Conservation (phyloP, 2,888 invertebrate genomes). For the Hirtodrosophila duncani region DNA sequence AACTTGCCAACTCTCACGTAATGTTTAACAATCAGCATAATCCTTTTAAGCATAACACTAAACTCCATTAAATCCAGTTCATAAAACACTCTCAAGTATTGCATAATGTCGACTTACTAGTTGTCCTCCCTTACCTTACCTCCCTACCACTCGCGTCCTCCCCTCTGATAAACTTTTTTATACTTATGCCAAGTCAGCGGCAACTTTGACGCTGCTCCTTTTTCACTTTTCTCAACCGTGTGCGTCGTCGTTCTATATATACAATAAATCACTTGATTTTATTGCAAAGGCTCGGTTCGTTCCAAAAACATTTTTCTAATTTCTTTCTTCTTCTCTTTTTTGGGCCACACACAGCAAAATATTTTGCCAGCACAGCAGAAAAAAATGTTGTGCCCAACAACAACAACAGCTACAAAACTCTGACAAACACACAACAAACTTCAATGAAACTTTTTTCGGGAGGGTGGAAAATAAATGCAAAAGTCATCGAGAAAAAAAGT, state of each 20-base stretch:
- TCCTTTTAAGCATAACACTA: slow-evolving; percentile 34
- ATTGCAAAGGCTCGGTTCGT: slow-evolving; percentile 49
- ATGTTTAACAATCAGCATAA: slow-evolving; percentile 47
- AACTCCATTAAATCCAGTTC: slow-evolving; percentile 52
- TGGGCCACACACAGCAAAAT: slow-evolving; percentile 40
- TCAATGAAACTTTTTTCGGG: slow-evolving; percentile 32
- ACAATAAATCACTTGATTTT: slow-evolving; percentile 67
- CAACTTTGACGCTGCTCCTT: slow-evolving; percentile 24
- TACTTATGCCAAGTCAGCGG: slow-evolving; percentile 42
- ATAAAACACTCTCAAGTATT: slow-evolving; percentile 81
- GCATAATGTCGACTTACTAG: too few species aligned
- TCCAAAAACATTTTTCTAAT: slow-evolving; percentile 66
- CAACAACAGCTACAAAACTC: slow-evolving; percentile 14
- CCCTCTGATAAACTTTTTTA: slow-evolving; percentile 3
- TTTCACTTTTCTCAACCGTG: slow-evolving; percentile 42
- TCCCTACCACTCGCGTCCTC: not conserved
- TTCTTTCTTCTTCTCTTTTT: too few species aligned
- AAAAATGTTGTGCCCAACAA: slow-evolving; percentile 22
- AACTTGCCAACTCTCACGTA: too few species aligned
- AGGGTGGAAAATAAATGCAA: slow-evolving; percentile 64
- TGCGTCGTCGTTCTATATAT: not conserved
- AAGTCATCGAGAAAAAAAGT: slow-evolving; percentile 71
- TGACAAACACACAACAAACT: slow-evolving; percentile 27
- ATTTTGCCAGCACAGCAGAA: slow-evolving; percentile 58
- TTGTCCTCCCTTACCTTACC: too few species aligned